Evolutionary conservation across 1,140 invertebrate species (phyloP), one percentile per base, ranked within the genome.

Genomic region (Asbolus verrucosus): DNA sequence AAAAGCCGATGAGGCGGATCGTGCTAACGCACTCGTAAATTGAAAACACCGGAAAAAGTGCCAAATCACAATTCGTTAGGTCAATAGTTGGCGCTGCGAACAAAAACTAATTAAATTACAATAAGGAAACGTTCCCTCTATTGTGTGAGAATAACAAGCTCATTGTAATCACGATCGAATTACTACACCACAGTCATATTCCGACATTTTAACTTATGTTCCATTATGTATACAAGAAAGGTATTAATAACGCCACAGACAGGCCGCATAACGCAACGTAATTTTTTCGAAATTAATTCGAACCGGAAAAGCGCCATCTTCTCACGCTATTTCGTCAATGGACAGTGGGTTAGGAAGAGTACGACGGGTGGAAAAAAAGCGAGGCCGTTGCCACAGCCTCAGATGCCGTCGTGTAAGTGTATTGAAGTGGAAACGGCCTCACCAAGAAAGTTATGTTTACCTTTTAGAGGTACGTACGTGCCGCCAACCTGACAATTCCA

Each of bases 401-500:
- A 46, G n/a, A 46, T 19, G 8, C 9, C 16, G 19, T 46, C 41
- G 18, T 46, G 16, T 19, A 46, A 46, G 18, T 8, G 3, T 16
- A 46, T 46, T 16, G 5, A 46, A 18, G 41, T 16, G 18, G n/a
- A n/a, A n/a, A n/a, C 14, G 18, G 19, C 41, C n/a, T 18, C 14
- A 18, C 3, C 41, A 46, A 46, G 41, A 46, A 46, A 46, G 16
- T 27, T 54, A 27, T 54, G 21, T 54, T 54, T 54, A 54, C 46
- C 9, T 54, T n/a, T 27, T 54, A 54, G 19, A n/a, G 19, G 1
- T 6, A n/a, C 46, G 46, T 54, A 54, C 46, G 46, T 54, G 46
- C 46, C 46, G 46, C 27, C n/a, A 27, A 54, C n/a, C n/a, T 54
- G 46, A 19, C 46, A 54, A 54, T 54, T 54, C 27, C 46, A 46